A percentile compares a stretch with the other conserved stretches of the same genome.
Conservation (phyloP, 2,113 vertebrate genomes). For the Labeo rohita region DNA sequence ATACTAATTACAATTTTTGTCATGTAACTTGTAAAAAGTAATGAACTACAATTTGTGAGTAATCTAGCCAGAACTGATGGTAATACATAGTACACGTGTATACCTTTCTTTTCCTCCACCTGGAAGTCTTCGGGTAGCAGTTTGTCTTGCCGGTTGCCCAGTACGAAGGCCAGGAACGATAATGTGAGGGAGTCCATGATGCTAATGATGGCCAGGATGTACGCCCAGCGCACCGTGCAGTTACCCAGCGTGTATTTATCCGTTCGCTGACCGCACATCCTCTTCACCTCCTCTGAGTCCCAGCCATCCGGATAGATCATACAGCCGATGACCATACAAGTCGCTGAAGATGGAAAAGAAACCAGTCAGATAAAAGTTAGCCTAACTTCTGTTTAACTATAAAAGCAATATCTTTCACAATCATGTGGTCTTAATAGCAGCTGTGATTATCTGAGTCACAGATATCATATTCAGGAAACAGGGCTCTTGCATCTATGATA, state of each 20-base stretch:
- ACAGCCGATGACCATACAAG: constrained; percentile 92
- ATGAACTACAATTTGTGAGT: too few species aligned
- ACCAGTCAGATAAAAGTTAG: neutral
- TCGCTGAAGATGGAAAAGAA: constrained; percentile 71
- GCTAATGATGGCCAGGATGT: constrained; percentile 97
- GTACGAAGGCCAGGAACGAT: constrained; percentile 91
- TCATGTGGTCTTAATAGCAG: too few species aligned
- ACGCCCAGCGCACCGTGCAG: constrained; percentile 98
- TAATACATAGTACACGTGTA: neutral
- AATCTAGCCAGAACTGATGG: too few species aligned
- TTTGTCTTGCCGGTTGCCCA: constrained; percentile 93
- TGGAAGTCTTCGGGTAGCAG: constrained; percentile 93
- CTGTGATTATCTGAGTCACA: neutral
- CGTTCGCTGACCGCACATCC: constrained; percentile 92
- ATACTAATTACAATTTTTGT: neutral
- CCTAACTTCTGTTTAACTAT: too few species aligned
- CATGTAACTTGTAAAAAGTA: neutral
- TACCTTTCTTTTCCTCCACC: constrained; percentile 87
- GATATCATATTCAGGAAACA: neutral
- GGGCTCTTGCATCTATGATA: neutral
- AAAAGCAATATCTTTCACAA: too few species aligned
- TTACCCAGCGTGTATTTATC: constrained; percentile 96
- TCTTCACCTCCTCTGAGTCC: constrained; percentile 90
- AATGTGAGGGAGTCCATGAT: constrained; percentile 93
- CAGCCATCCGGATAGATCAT: constrained; percentile 97